phyloP scores from a whole-genome alignment of 2,113 vertebrate species.

The Stomatorhinus ivindoensis region DNA sequence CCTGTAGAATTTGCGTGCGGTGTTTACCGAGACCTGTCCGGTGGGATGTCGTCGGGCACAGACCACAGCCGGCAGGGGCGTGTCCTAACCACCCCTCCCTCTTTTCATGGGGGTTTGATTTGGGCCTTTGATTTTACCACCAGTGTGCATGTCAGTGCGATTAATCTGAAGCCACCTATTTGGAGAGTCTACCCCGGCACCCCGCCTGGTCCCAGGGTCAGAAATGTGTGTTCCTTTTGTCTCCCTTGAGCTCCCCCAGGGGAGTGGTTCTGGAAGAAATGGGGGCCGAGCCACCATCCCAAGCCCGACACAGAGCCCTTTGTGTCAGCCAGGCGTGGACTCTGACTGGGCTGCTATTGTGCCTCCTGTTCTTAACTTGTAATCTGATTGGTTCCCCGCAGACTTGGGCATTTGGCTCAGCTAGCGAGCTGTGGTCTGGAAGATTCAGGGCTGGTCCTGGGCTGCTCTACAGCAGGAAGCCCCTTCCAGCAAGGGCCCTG shows the following conservation, averaged over 20 bases:
- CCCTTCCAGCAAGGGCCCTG: neutral
- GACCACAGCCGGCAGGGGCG: neutral
- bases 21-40: neutral
- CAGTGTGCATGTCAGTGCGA: neutral
- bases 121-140: neutral
- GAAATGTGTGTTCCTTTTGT: neutral
- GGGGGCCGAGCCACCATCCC: neutral
- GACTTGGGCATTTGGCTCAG: neutral
- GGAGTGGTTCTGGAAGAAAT: neutral
- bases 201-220: neutral
- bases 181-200: neutral
- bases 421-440: neutral
- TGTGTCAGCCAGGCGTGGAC: neutral
- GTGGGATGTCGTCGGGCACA: neutral
- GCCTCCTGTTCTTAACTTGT: neutral
- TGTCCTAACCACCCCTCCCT: neutral
- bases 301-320: neutral
- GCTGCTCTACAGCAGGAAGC: neutral
- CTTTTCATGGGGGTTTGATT: neutral
- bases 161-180: neutral
- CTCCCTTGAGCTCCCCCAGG: neutral
- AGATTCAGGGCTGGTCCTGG: neutral
- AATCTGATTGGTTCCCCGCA: constrained; percentile 1
- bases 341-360: neutral
- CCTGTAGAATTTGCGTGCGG: neutral